Base-by-base conservation (phyloP, 2,113 vertebrate genomes). In the Petrocephalus zakoni region DNA sequence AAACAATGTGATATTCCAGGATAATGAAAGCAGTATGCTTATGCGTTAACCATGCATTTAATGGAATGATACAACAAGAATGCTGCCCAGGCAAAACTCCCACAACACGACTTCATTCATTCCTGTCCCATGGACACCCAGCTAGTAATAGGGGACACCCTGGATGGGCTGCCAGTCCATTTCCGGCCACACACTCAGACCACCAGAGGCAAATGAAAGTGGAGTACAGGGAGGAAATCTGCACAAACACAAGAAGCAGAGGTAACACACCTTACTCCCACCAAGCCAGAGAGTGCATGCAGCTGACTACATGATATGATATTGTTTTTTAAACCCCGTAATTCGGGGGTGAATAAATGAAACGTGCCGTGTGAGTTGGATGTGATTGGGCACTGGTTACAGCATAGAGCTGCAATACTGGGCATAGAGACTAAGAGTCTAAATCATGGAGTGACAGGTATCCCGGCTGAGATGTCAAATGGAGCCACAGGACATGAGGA, bases 341-440 rank as follows among this genome's bases (percentile, higher is more conserved):
- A 64, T 8, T 46, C 81, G 47, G 46, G 81, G 46, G 42, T n/a
- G 47, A 42, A 83, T 83, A 19, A 83, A 46, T 0, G 8, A 21
- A 47, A 49, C 2, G 46, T 83, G 81, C 37, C 21, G 7, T 49
- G 46, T 90, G 81, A 53, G 89, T 49, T 86, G 91, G 89, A 91
- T 90, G 91, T 90, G 53, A 93, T 91, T 93, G 92, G 9, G 42
- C 88, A 92, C 89, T 90, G 88, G 90, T 85, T 90, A 89, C 64
- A 89, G 91, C 89, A 90, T 87, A 90, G 90, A 88, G 90, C 92
- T 93, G 93, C 93, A 92, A 90, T 90, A 91, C 84, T 90, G 90
- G 93, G 92, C 88, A 92, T 88, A 88, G 92, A 89, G 92, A 90
- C 78, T n/a, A n/a, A n/a, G n/a, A 22, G 8, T 61, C 22, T 61